Percentiles rank a stretch among this genome's conserved stretches.
Conservation (phyloP, 2,113 vertebrate genomes). For the Urocolius indicus region DNA sequence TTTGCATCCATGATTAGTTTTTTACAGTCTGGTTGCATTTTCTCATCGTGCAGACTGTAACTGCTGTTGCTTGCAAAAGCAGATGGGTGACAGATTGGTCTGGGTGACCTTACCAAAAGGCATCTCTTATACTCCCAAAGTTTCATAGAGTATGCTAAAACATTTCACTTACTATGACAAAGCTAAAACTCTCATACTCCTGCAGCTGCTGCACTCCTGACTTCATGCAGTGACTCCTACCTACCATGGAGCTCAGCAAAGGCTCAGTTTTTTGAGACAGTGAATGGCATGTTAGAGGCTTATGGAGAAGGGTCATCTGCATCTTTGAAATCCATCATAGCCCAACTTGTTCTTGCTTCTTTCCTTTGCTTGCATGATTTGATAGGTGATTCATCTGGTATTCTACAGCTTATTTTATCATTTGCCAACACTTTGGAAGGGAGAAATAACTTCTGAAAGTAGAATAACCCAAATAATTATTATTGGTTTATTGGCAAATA, state of each 20-base stretch:
- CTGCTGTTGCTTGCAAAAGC: neutral
- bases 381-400: neutral
- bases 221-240: neutral
- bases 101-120: neutral
- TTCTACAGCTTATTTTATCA: neutral
- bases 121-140: neutral
- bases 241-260: neutral
- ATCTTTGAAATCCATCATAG: neutral
- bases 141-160: neutral
- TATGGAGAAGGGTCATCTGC: accelerated
- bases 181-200: neutral
- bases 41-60: neutral
- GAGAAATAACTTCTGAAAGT: slow-evolving; percentile 30
- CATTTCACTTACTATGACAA: neutral
- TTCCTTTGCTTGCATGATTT: neutral
- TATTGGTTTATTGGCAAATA: slow-evolving; percentile 68
- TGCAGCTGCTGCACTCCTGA: neutral
- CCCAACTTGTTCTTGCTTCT: neutral
- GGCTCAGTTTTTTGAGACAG: neutral
- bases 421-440: neutral
- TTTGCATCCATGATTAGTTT: neutral
- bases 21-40: neutral
- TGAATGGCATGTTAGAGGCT: too few relatives aligned
- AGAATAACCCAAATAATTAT: slow-evolving; percentile 59
- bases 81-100: slow-evolving; percentile 21